Evolutionary conservation across 2,113 vertebrate species (phyloP), one percentile per base, ranked within the genome.

Genomic region (Peucedramus taeniatus): DNA sequence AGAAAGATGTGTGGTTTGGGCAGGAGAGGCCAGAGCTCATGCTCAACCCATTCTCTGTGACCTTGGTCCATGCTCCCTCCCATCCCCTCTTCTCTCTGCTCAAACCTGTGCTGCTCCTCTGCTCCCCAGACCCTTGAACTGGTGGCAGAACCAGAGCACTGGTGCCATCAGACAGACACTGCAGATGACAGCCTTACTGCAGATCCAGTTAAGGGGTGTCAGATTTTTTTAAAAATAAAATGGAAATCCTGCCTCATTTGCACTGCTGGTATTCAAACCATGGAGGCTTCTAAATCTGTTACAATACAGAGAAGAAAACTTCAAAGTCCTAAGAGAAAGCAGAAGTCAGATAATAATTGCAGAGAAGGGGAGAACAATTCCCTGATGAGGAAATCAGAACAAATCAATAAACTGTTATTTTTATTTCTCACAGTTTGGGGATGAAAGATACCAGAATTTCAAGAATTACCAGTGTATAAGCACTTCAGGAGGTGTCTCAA

Each of bases 1-100:
- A 64, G n/a, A 57, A 21, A 18, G 24, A 53, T 13, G 30, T 11
- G 30, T 8, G 26, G 2, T 31, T 78, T 40, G 61, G 47, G 31
- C 37, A 66, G 50, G 45, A 69, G 59, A 22, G 10, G 23, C 18
- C 2, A 3, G 11, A 53, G 19, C 22, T 90, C 59, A 15, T 0
- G 0, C 27, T 65, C 16, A 37, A 3, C 10, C 37, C 33, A 15
- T n/a, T 7, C 4, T 1, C 39, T 23, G 23, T 42, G 10, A 5
- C 27, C 28, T 16, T 44, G 44, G 12, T 47, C 9, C 27, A 4
- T 28, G 28, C 50, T 60, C 18, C 33, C 49, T 65, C 11, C 20
- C 20, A 9, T 69, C 33, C 7, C n/a, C 16, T 40, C 28, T 42
- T 23, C 11, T 35, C 18, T 23, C 23, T 3, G 0, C 13, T 24